Base-by-base conservation (phyloP, 2,797 vertebrate species). In the Paramormyrops hopkinsi region DNA sequence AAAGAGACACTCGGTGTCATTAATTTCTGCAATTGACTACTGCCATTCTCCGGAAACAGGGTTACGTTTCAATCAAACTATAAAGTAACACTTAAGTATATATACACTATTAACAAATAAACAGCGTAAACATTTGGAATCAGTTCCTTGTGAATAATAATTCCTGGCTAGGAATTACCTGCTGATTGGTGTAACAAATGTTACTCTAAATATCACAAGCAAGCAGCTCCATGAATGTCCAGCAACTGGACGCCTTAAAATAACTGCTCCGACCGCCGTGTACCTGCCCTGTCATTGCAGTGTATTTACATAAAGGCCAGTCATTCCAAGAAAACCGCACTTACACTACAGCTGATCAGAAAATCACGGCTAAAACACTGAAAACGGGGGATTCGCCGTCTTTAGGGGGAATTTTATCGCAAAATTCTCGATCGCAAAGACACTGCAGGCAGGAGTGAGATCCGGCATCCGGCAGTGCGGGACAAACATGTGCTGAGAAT, bases 171-270 rank as follows among this genome's bases (percentile, higher is more conserved):
- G 17, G 41, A 82, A 14, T 37, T 44, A 89, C 86, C 62, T 29
- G 62, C 44, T 89, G 85, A 88, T 82, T 88, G 62, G 37, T 46
- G 25, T 46, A 87, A 82, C 85, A 25, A 59, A 88, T 56, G 51
- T 41, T 69, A 19, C 12, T 53, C 65, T n/a, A 22, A 90, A 88
- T 76, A 76, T 50, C 46, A 51, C 69, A 82, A 17, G 88, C 86
- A 79, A 25, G 84, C 83, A 50, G 86, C 44, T 53, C 76, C n/a
- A 22, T 89, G 83, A 91, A 88, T 90, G 87, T 90, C 89, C 69
- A 91, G 88, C 92, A 93, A 92, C 91, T 91, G 91, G 76, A 82
- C 90, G 88, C 84, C 91, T 92, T 92, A 90, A 92, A 93, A 93
- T 92, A 93, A 92, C 91, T 88, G 59, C 85, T 86, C 89, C 62